A percentile compares a stretch with the other conserved stretches of the same genome.
These are phyloP conservation scores for Dicrurus megarhynchus DNA, from an alignment of 2,113 vertebrate species.

Conservation along the genomic window DNA sequence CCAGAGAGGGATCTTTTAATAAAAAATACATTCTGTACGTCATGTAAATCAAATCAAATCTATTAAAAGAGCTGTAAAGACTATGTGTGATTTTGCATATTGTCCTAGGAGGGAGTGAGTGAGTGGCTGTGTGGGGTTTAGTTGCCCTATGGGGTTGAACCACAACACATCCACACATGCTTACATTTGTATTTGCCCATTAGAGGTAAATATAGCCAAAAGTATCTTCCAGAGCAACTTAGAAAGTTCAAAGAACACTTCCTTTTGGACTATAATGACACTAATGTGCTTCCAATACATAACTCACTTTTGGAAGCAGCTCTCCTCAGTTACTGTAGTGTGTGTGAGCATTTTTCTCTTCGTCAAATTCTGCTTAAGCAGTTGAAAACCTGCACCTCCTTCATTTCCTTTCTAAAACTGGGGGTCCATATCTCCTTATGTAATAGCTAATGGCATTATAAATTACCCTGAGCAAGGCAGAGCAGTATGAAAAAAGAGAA, in stretches of 20 bases:
- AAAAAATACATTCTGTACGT: neutral
- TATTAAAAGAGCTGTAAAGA: neutral
- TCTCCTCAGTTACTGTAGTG: neutral
- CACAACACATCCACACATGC: fast-evolving
- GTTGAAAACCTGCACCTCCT: neutral
- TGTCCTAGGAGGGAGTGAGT: neutral
- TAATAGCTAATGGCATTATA: neutral
- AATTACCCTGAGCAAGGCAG: neutral
- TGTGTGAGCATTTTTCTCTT: neutral
- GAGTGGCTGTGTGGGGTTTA: neutral
- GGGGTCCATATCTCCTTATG: neutral
- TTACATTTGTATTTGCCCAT: neutral
- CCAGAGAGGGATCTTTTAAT: neutral
- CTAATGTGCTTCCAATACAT: neutral
- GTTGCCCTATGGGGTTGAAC: neutral
- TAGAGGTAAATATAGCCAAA: neutral
- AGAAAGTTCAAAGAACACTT: neutral
- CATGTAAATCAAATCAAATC: neutral
- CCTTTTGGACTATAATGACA: neutral
- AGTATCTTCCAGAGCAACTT: neutral
- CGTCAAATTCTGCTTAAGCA: neutral
- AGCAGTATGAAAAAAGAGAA: neutral
- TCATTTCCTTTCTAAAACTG: neutral
- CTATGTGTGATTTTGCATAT: neutral
- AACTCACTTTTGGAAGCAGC: neutral